Conservation (phyloP, 2,888 invertebrate species). For the Entomobrya multifasciata region DNA sequence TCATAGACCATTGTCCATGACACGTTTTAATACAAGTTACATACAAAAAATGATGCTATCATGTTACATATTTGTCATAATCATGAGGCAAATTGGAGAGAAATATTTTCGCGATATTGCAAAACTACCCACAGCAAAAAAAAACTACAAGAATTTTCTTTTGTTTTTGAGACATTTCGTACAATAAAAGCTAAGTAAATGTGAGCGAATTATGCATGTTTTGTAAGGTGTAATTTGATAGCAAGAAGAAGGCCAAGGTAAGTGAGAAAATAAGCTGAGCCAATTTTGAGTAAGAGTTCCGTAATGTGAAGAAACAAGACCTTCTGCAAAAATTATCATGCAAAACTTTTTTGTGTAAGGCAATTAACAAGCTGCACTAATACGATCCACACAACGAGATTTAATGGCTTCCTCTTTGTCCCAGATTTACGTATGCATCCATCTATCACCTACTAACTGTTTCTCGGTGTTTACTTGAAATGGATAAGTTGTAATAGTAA, state of each 20-base stretch:
- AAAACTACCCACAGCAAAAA: too few relatives aligned
- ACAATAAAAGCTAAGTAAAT: neutral
- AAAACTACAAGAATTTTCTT: neutral
- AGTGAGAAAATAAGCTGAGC: slow-evolving; percentile 41
- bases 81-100: neutral
- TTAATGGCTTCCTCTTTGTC: slow-evolving; percentile 55
- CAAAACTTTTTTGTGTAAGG: neutral
- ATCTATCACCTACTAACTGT: too few relatives aligned
- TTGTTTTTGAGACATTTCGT: neutral
- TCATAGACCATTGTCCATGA: neutral
- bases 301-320: neutral
- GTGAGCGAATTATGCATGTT: neutral
- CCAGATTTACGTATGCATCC: slow-evolving; percentile 21
- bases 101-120: neutral
- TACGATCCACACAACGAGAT: neutral
- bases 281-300: slow-evolving; percentile 34
- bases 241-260: slow-evolving; percentile 68
- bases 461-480: too few relatives aligned
- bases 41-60: neutral
- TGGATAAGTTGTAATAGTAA: too few relatives aligned
- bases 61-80: neutral
- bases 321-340: neutral
- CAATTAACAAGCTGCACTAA: too few relatives aligned
- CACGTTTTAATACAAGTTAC: too few relatives aligned
- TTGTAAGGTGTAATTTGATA: slow-evolving; percentile 54